Evolutionary conservation across 2,888 invertebrate species (phyloP).

Genomic region (Helobdella robusta): DNA sequence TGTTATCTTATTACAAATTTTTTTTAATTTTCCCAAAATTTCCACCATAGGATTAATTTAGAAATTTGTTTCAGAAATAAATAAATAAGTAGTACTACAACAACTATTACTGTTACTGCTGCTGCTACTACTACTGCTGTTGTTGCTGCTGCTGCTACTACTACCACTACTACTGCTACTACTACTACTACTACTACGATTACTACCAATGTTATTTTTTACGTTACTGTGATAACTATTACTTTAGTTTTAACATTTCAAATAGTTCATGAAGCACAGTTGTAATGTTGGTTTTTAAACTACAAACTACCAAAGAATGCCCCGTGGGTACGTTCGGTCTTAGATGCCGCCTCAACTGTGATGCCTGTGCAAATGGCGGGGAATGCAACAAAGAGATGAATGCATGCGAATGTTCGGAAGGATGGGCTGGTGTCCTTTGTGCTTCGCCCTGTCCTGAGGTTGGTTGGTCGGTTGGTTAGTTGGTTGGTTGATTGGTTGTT

Average conservation of each 20-base stretch:
- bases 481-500: too few species aligned
- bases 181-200: not conserved
- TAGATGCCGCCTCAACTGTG: slow-evolving; percentile 44
- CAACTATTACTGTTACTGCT: too few species aligned
- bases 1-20: too few species aligned
- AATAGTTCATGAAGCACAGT: too few species aligned
- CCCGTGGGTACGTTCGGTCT: slow-evolving; percentile 54
- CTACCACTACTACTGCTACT: not conserved
- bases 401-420: slow-evolving; percentile 47
- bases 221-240: not conserved
- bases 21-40: too few species aligned
- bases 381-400: slow-evolving; percentile 44
- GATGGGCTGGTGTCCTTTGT: slow-evolving; percentile 31
- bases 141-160: not conserved
- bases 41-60: too few species aligned
- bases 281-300: too few species aligned
- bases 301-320: slow-evolving; percentile 41
- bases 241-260: too few species aligned
- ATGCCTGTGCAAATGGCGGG: slow-evolving; percentile 44
- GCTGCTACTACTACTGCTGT: too few species aligned
- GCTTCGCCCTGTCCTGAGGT: slow-evolving; percentile 14
- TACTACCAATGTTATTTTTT: not conserved
- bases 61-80: too few species aligned
- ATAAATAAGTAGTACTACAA: too few species aligned
- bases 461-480: too few species aligned